Conservation (phyloP, 64 coral and sea anemone species). For the Orbicella faveolata region DNA sequence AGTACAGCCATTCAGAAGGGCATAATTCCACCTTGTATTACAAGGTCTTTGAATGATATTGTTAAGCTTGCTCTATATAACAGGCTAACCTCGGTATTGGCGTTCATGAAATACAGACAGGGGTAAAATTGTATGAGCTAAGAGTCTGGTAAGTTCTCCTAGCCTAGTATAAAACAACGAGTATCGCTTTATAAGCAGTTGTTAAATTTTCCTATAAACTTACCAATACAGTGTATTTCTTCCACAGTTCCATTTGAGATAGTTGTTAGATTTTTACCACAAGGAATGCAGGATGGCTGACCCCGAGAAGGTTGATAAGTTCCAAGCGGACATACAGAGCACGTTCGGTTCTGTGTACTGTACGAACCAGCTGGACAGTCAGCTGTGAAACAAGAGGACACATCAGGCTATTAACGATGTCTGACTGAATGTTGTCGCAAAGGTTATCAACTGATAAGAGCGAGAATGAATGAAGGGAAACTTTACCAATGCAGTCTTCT, state of each 20-base stretch:
- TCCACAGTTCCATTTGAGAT: neutral
- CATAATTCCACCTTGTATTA: no score
- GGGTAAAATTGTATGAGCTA: no score
- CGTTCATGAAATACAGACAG: no score
- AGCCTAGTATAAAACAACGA: neutral
- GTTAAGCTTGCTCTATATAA: no score
- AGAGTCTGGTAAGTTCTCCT: neutral
- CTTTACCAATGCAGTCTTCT: constrained; percentile 13
- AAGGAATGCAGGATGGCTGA: neutral
- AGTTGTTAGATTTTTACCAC: neutral
- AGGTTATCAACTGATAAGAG: no score
- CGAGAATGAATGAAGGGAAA: neutral
- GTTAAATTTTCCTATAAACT: neutral
- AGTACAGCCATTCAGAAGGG: no score
- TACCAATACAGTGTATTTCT: neutral
- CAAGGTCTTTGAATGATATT: no score
- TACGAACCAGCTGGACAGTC: constrained; percentile 12
- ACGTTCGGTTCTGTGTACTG: neutral
- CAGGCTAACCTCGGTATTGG: no score
- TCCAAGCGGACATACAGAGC: constrained; percentile 12
- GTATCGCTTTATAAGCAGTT: neutral
- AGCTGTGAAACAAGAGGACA: neutral
- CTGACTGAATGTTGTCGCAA: neutral
- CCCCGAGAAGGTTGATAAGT: constrained; percentile 8
- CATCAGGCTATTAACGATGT: neutral